Evolutionary conservation across 2,888 invertebrate genomes (phyloP), one percentile per base, ranked within the genome.

Genomic region (Drosophila tripunctata): DNA sequence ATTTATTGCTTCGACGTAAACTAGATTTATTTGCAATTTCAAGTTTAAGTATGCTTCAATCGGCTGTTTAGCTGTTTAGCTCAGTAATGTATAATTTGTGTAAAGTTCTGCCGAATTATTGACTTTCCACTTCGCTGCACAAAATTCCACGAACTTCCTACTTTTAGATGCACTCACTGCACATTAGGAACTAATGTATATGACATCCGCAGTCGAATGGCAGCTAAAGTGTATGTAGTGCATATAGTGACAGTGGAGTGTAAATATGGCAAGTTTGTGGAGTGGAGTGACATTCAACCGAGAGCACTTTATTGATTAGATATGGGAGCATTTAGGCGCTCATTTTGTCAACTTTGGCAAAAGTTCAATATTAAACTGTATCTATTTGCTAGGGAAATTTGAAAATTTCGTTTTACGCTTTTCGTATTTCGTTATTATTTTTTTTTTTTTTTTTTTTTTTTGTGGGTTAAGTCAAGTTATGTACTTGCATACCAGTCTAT

Each of bases 291-390:
- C 38, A 44, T 19, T 14, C 10, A 27, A 51, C 35, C 36, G 36
- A 51, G 56, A 51, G 56, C 68, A 68, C 51, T 68, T 56, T 36
- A 27, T 41, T 65, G 68, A 68, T 68, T 68, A 40, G 73, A 65
- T 68, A 35, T 48, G 73, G 66, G 56, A 57, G 52, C 43, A 38
- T 48, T 60, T 15, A 4, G 30, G 14, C 14, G 38, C 10, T 27
- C 12, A 15, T 21, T 35, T 58, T 52, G 7, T 45, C 10, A 35
- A 33, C 15, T 45, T 40, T 33, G 30, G 15, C 22, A 35, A 30
- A n/a, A 54, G 21, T 60, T 55, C 10, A n/a, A 40, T 38, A 17
- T n/a, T n/a, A 15, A 47, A 47, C 8, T 21, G 14, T 35, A 15
- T 35, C 6, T 5, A 17, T 10, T 27, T 0, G 27, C 10, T 27